These are phyloP conservation scores for Petrolisthes manimaculis DNA, from an alignment of 2,888 invertebrate genomes.

Conservation along the genomic window DNA sequence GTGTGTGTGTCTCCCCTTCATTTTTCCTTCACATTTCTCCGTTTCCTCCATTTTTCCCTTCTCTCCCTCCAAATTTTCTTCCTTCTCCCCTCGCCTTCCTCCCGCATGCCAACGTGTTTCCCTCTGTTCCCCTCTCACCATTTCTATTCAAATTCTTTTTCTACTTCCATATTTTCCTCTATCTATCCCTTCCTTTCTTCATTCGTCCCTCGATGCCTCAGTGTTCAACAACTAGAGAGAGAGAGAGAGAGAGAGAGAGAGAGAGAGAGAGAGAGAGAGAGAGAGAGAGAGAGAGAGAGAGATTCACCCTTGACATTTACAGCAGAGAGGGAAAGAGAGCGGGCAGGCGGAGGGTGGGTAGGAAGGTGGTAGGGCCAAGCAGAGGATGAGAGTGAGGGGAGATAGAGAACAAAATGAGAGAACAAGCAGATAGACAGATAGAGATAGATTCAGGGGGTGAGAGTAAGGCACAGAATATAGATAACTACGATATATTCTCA, in stretches of 20 bases:
- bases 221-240: background rate
- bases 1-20: too few relatives aligned
- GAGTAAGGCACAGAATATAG: background rate
- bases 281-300: constrained; percentile 12
- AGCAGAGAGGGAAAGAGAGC: background rate
- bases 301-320: background rate
- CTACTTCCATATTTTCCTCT: too few relatives aligned
- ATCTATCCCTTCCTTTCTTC: too few relatives aligned
- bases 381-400: background rate
- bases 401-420: background rate
- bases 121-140: too few relatives aligned
- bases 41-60: too few relatives aligned
- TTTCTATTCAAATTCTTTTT: too few relatives aligned
- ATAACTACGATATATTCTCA: background rate
- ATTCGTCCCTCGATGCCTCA: too few relatives aligned
- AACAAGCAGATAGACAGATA: too few relatives aligned
- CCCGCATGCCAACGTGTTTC: too few relatives aligned
- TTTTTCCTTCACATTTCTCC: too few relatives aligned
- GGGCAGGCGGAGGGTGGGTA: background rate
- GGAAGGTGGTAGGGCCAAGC: background rate
- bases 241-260: background rate
- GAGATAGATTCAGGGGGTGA: background rate
- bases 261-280: background rate
- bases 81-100: too few relatives aligned
- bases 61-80: too few relatives aligned